Evolutionary conservation across 2,888 invertebrate genomes (phyloP), one percentile per base, ranked within the genome.

Genomic region (Sipunculus nudus): DNA sequence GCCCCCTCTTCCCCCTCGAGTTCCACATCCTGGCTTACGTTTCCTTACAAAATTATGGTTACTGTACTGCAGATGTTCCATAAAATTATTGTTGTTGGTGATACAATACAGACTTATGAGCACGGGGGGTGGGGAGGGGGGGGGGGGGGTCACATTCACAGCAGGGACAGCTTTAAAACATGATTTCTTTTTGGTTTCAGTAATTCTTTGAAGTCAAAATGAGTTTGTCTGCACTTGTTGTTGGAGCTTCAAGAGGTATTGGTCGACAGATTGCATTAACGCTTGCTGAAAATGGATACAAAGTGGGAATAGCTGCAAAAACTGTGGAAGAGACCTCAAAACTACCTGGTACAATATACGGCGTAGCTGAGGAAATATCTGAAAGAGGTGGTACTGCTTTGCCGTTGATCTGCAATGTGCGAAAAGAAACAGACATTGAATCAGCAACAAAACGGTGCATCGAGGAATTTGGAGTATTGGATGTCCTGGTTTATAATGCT

Each of bases 401-500:
- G 8, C 73, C 78, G 1, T 48, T 76, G 1, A 59, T 57, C 23
- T 78, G 78, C 65, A 71, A 78, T 63, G 74, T 70, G 10, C 63
- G 77, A 53, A 57, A 65, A 21, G 72, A 73, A 26, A 26, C 47
- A 21, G 72, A 77, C 32, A 70, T 78, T 8, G 56, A 61, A 38
- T 48, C 58, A 6, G 67, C 73, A 5, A 68, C 77, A 0, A 38
- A 71, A 1, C 48, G 25, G 10, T 70, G 74, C 45, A 41, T 71
- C 2, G 90, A 90, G 75, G 88, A 89, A 74, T 85, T 91, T 75
- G 91, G 90, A 47, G 87, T 89, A 41, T 85, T 92, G 68, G 92
- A 92, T 80, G 89, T 91, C 65, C 90, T 91, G 16, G 88, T 92
- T 62, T 92, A 92, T 82, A 92, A 92, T 81, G 92, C 92, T 16